phyloP scores from a whole-genome alignment of 1,140 invertebrate species.

The Anoplolepis gracilipes region DNA sequence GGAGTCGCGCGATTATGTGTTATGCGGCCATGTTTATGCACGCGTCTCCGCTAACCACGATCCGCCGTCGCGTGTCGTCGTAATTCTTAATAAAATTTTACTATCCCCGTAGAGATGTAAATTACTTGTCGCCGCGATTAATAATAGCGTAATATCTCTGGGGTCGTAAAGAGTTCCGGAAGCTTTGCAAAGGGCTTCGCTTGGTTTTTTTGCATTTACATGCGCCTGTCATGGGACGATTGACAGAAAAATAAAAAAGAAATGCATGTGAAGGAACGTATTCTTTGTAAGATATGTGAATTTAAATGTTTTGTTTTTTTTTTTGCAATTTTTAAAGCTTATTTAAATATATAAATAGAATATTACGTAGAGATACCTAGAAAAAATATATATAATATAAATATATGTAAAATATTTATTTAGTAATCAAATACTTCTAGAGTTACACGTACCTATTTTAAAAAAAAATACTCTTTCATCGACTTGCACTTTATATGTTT shows the following conservation, averaged over 20 bases:
- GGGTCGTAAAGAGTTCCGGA: conserved; percentile 54
- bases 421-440: not conserved
- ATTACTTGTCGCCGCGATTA: conserved; percentile 71
- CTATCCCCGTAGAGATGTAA: conserved; percentile 70
- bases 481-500: not conserved
- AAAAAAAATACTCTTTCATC: not conserved
- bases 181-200: conserved; percentile 39
- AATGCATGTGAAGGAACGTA: not conserved
- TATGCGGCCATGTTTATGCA: conserved; percentile 1
- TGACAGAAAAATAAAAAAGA: conserved; percentile 11
- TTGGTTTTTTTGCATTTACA: conserved; percentile 4
- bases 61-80: conserved; percentile 41
- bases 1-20: not conserved
- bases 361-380: too few species aligned
- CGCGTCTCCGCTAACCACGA: conserved; percentile 26
- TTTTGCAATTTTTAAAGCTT: not conserved
- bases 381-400: not conserved
- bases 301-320: not conserved
- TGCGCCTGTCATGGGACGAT: not conserved
- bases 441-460: not conserved
- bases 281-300: not conserved
- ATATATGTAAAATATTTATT: not conserved
- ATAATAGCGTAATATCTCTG: conserved; percentile 67
- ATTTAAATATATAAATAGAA: not conserved
- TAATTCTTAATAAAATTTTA: conserved; percentile 75